Base-by-base conservation (phyloP, 1,140 invertebrate species). In the Achroia grisella region DNA sequence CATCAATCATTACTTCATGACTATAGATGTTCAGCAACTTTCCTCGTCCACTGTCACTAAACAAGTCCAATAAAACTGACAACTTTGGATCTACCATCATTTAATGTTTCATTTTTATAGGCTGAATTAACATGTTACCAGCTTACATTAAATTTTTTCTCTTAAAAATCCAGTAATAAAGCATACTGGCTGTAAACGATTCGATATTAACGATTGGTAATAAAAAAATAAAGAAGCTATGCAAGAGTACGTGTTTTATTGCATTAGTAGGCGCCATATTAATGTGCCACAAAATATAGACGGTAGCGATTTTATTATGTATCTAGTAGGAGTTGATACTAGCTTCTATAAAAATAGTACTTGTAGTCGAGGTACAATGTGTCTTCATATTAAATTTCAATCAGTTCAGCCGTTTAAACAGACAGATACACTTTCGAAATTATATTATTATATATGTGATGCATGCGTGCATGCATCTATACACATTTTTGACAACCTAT, bases 181-280 rank as follows among this genome's bases (percentile, higher is more conserved):
- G 60, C 66, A 72, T 74, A 43, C 49, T 44, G 45, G 63, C 60
- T 66, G 62, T 78, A 78, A 78, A 75, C 46, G 43, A 53, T 64
- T 73, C 71, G 64, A 78, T 74, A 78, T 71, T 77, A 75, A 78
- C 71, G 71, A 74, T 71, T 67, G 69, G 65, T 57, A 66, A 62
- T 78, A 78, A 74, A 76, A 62, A 76, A 73, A 72, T 71, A 74
- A 71, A 74, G 69, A 53, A 78, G 71, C 69, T 47, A 41, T 48
- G 48, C 47, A 46, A 56, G 49, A 59, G 60, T 62, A 58, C 50
- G 52, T 65, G 62, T 71, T 77, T 77, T 74, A 77, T 74, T 63
- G 58, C 61, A 49, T 32, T 46, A 54, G 67, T 64, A 74, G 64
- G 66, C 73, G 67, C 71, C 73, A 61, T 52, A 46, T 44, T 53